phyloP scores from a whole-genome alignment of 2,888 invertebrate species.

The Drosophila atripex region DNA sequence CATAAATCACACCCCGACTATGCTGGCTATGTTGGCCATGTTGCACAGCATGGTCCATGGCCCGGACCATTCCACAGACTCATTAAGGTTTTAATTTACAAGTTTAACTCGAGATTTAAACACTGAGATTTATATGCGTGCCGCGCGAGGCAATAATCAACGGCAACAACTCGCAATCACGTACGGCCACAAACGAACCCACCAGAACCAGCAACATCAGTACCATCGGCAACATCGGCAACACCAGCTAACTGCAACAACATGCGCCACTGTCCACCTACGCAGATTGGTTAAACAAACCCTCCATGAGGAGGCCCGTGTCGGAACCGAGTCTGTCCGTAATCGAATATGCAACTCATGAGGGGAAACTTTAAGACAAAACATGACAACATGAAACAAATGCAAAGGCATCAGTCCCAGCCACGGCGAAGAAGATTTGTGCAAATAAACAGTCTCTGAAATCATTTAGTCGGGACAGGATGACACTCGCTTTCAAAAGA shows the following conservation, averaged over 20 bases:
- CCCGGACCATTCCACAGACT: conserved; percentile 47
- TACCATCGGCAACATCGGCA: conserved; percentile 9
- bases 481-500: neutral
- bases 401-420: conserved; percentile 1
- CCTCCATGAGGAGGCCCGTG: conserved; percentile 36
- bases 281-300: conserved; percentile 55
- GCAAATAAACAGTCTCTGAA: conserved; percentile 60
- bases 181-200: conserved; percentile 37
- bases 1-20: conserved; percentile 55
- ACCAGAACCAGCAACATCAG: conserved; percentile 14
- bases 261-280: conserved; percentile 64
- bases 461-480: conserved; percentile 21
- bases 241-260: conserved; percentile 14
- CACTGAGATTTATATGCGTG: conserved; percentile 73
- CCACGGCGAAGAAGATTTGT: conserved; percentile 49
- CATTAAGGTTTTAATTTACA: conserved; percentile 77
- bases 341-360: conserved; percentile 50
- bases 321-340: conserved; percentile 30
- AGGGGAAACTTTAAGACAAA: conserved; percentile 44
- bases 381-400: conserved; percentile 27
- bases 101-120: conserved; percentile 66
- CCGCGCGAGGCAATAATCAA: conserved; percentile 65
- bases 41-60: conserved; percentile 51
- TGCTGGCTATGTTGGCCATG: conserved; percentile 33
- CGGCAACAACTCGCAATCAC: conserved; percentile 61